Conservation (phyloP, 2,888 invertebrate species). For the Tetramorium bicarinatum region DNA sequence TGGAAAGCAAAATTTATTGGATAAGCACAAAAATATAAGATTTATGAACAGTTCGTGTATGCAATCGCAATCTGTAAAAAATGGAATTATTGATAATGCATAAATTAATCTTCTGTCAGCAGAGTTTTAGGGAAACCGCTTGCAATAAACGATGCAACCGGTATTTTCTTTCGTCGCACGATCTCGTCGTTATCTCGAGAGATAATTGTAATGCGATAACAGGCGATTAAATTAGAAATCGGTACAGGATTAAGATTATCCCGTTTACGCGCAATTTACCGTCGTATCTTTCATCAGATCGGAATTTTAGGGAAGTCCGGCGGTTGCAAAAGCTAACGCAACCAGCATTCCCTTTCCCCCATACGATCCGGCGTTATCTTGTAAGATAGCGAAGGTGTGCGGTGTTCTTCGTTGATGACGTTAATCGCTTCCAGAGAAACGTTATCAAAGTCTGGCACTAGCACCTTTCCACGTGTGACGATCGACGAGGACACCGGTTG, state of each 20-base stretch:
- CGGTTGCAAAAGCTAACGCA: not conserved
- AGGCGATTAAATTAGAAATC: not conserved
- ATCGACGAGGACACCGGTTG: slow-evolving; percentile 49
- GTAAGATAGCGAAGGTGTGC: slow-evolving; percentile 17
- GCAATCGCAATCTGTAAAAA: not conserved
- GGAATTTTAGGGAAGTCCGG: slow-evolving; percentile 19
- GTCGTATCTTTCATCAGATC: not conserved
- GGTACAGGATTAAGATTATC: not conserved
- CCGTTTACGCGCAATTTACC: not conserved
- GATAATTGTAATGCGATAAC: not conserved
- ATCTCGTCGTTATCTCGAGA: slow-evolving; percentile 8
- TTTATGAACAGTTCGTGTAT: not conserved
- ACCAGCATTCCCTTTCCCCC: slow-evolving; percentile 5
- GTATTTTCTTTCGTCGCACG: not conserved
- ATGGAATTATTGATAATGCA: not conserved
- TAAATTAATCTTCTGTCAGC: not conserved
- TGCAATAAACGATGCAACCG: not conserved
- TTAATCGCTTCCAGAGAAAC: slow-evolving; percentile 25
- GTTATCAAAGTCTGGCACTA: slow-evolving; percentile 28
- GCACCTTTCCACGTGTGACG: slow-evolving; percentile 32
- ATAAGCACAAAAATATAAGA: not conserved
- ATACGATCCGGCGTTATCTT: slow-evolving; percentile 39
- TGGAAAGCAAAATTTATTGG: not conserved
- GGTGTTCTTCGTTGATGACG: slow-evolving; percentile 10
- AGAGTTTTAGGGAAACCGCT: not conserved